These are phyloP conservation scores for Macaca mulatta DNA, from an alignment of 2,113 vertebrate genomes.

Conservation along the genomic window DNA sequence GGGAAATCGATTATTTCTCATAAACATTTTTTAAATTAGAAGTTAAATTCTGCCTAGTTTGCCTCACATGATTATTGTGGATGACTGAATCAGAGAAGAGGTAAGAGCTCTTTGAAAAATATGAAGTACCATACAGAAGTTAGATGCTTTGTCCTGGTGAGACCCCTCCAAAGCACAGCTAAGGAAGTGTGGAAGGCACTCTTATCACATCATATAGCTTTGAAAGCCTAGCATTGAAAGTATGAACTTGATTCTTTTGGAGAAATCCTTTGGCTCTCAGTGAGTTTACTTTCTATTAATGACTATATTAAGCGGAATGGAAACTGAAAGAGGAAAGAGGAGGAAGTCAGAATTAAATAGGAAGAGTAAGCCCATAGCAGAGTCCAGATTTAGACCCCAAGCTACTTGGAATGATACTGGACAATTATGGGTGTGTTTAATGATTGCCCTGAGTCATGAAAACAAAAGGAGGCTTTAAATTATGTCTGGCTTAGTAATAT, in stretches of 20 bases:
- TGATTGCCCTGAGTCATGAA: neutral
- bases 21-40: neutral
- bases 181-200: too few species aligned
- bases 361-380: neutral
- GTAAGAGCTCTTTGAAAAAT: neutral
- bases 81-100: neutral
- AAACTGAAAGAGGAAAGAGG: neutral
- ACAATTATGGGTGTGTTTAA: neutral
- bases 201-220: neutral
- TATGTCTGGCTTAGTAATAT: too few species aligned
- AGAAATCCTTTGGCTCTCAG: neutral
- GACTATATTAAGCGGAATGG: neutral
- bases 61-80: neutral
- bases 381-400: neutral
- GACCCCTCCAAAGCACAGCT: neutral
- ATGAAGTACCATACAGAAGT: neutral
- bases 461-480: neutral
- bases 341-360: neutral
- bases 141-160: neutral
- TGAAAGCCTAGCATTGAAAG: neutral
- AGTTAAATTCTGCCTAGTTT: neutral
- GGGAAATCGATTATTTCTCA: neutral
- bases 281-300: neutral
- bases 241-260: neutral
- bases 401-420: neutral